Percentiles rank a stretch among this genome's conserved stretches.
phyloP scores from a whole-genome alignment of 2,888 invertebrate species.

The Melitaea athalia region DNA sequence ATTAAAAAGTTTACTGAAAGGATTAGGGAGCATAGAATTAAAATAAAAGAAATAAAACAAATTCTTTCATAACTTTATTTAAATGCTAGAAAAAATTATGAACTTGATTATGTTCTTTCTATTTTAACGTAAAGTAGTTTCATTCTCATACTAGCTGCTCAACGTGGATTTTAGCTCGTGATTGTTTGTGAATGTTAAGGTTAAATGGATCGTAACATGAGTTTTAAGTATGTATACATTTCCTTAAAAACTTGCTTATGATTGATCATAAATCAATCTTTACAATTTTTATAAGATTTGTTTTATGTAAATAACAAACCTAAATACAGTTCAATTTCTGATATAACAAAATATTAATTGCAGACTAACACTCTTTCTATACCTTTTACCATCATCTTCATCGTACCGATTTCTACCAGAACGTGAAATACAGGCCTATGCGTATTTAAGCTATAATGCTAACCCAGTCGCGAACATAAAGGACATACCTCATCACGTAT shows the following conservation, averaged over 20 bases:
- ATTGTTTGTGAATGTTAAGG: no score
- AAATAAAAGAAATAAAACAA: background rate
- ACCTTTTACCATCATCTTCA: slow-evolving; percentile 9
- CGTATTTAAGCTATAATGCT: slow-evolving; percentile 18
- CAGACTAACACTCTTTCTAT: slow-evolving; percentile 17
- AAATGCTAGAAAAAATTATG: no score
- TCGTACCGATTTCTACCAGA: slow-evolving; percentile 38
- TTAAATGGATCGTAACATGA: no score
- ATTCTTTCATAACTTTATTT: background rate
- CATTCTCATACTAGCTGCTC: no score
- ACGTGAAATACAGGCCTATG: slow-evolving; percentile 14
- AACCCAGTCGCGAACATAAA: slow-evolving; percentile 33
- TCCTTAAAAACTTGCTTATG: no score
- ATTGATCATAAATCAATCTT: no score
- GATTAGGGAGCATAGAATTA: background rate
- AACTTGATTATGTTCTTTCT: no score
- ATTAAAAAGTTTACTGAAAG: slow-evolving; percentile 8
- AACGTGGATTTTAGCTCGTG: no score
- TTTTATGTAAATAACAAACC: no score
- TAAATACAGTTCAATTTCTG: background rate
- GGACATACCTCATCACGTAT: slow-evolving; percentile 58
- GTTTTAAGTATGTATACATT: no score
- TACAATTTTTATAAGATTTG: no score
- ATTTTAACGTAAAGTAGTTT: no score
- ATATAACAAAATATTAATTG: background rate